phyloP scores from a whole-genome alignment of 1,140 invertebrate species.

The Trachymyrmex septentrionalis region DNA sequence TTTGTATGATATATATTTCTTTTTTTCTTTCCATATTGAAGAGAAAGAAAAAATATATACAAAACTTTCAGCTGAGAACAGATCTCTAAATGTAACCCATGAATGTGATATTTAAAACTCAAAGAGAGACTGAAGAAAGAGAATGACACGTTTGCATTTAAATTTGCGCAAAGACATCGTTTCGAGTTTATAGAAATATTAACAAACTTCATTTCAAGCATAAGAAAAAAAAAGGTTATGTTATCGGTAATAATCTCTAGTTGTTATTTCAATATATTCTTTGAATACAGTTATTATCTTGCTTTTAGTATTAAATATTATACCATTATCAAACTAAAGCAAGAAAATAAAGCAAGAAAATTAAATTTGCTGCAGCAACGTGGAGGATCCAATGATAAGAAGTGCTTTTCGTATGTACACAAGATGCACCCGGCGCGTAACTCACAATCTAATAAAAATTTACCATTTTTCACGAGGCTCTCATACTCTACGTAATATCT shows the following conservation, averaged over 20 bases:
- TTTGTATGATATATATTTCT: too few species aligned
- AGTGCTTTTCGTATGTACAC: background rate
- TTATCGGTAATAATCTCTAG: background rate
- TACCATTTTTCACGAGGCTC: background rate
- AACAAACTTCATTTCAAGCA: background rate
- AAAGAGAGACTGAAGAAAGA: background rate
- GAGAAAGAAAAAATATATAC: too few species aligned
- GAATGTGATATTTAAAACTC: background rate
- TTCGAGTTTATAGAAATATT: background rate
- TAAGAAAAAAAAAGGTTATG: slow-evolving; percentile 6
- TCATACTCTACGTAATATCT: background rate
- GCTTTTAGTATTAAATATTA: background rate
- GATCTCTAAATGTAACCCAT: too few species aligned
- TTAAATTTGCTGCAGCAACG: slow-evolving; percentile 40
- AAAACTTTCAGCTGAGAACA: too few species aligned
- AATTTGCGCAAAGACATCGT: background rate
- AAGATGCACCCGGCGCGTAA: background rate
- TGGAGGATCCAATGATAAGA: background rate
- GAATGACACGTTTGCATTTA: background rate
- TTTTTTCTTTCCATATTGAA: too few species aligned
- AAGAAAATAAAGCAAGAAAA: background rate
- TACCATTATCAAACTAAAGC: background rate
- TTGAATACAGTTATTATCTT: background rate
- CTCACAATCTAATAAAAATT: background rate
- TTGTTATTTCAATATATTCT: background rate